Evolutionary conservation across 1,140 invertebrate genomes (phyloP), one percentile per base, ranked within the genome.

Genomic region (Helicorthomorpha holstii): DNA sequence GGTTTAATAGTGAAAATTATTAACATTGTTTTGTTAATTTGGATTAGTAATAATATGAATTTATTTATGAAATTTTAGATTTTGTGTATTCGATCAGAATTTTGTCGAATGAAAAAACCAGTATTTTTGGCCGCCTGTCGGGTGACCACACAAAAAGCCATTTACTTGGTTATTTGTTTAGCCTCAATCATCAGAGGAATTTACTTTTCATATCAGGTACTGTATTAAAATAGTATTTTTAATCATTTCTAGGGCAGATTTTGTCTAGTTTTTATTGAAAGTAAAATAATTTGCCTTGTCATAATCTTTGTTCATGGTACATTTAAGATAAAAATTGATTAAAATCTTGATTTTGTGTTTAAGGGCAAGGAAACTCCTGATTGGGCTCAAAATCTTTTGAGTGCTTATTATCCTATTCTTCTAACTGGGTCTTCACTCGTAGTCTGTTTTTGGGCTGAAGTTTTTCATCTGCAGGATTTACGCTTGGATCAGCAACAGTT

Each of bases 361-460:
- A 34, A 34, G 85, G 76, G 80, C 59, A 79, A 81, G 55, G 78
- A 61, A 38, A 82, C 83, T 62, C 79, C 84, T 54, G 77, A 77
- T 52, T 89, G 87, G 83, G 80, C 86, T 3, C 79, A 78, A 46
- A 86, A 83, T 62, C 73, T 94, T 22, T 75, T 89, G 53, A 87
- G 82, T 44, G 87, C 88, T 0, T 93, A 90, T 67, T 94, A 92
- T 69, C 88, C 88, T 2, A 72, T 94, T 25, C 72, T 93, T 16
- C 73, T 93, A 65, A 86, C 86, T 26, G 86, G 87, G 49, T 84
- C 85, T 2, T 92, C 88, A 0, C 75, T 93, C 21, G 84, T 94
- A 57, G 86, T 93, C 56, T 93, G 89, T 66, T 89, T 92, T 66
- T 93, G 89, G 89, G 88, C 88, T 45, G 89, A 94, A 78, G 86